These are phyloP conservation scores for Polyploca ridens DNA, from an alignment of 2,888 invertebrate genomes.

Conservation along the genomic window DNA sequence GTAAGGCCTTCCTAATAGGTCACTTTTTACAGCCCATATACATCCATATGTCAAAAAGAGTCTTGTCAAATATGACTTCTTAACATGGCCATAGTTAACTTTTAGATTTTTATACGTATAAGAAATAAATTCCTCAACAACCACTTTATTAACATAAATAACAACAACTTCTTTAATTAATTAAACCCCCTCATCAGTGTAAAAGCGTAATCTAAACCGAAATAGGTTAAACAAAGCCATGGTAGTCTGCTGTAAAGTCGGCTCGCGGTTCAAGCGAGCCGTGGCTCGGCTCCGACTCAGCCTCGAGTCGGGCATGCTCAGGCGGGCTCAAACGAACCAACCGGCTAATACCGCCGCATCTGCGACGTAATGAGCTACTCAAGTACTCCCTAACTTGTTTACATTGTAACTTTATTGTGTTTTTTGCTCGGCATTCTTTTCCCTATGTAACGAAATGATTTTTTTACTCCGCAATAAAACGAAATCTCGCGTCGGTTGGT, in stretches of 20 bases:
- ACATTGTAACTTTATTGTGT: slow-evolving; percentile 85
- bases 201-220: slow-evolving; percentile 80
- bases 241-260: slow-evolving; percentile 38
- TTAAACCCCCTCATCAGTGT: slow-evolving; percentile 67
- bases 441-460: slow-evolving; percentile 75
- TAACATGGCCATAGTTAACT: too few relatives aligned
- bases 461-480: slow-evolving; percentile 76
- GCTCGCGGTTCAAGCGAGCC: slow-evolving; percentile 47
- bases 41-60: too few relatives aligned
- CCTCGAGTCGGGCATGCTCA: slow-evolving; percentile 45
- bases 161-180: slow-evolving; percentile 65
- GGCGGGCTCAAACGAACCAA: slow-evolving; percentile 54
- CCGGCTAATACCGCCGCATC: slow-evolving; percentile 77
- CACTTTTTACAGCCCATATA: too few relatives aligned
- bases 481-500: slow-evolving; percentile 59
- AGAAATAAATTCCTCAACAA: slow-evolving; percentile 36
- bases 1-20: too few relatives aligned
- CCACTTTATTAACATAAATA: slow-evolving; percentile 34
- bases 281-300: slow-evolving; percentile 47
- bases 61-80: too few relatives aligned
- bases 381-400: slow-evolving; percentile 84
- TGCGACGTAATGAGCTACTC: slow-evolving; percentile 82
- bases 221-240: slow-evolving; percentile 80
- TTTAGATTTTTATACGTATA: background rate
- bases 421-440: slow-evolving; percentile 78